phyloP scores from a whole-genome alignment of 2,888 invertebrate genomes.

The Pyrrhia umbra region DNA sequence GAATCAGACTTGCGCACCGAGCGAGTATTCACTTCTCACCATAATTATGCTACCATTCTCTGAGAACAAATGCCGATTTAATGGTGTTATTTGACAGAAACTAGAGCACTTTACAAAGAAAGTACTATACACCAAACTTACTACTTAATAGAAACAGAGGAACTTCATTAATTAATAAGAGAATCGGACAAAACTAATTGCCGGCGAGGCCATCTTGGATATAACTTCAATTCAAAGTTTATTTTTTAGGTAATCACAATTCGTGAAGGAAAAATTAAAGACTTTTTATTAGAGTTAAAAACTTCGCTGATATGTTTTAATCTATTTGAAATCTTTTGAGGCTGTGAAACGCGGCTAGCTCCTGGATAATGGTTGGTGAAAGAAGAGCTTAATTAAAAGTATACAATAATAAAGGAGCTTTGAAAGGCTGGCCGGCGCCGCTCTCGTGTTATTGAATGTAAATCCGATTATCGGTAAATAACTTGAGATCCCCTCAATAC shows the following conservation, averaged over 20 bases:
- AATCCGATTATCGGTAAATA: slow-evolving; percentile 53
- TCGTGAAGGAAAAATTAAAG: slow-evolving; percentile 18
- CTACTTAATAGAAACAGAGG: slow-evolving; percentile 50
- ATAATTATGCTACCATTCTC: too few species aligned
- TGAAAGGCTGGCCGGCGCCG: slow-evolving; percentile 27
- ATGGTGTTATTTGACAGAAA: slow-evolving; percentile 47
- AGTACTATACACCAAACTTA: slow-evolving; percentile 51
- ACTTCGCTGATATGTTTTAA: slow-evolving; percentile 34
- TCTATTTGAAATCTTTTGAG: slow-evolving; percentile 31
- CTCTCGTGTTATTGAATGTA: slow-evolving; percentile 38
- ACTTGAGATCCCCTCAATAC: slow-evolving; percentile 20
- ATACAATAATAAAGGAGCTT: slow-evolving; percentile 49
- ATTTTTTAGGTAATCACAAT: slow-evolving; percentile 22
- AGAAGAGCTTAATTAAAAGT: slow-evolving; percentile 59
- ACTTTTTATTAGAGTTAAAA: slow-evolving; percentile 20
- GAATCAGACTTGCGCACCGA: too few species aligned
- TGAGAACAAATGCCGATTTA: slow-evolving; percentile 35
- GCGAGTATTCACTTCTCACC: too few species aligned
- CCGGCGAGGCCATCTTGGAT: slow-evolving; percentile 11
- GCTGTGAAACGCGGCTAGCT: slow-evolving; percentile 30
- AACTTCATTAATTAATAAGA: slow-evolving; percentile 58
- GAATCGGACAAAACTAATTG: slow-evolving; percentile 49
- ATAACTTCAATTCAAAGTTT: slow-evolving; percentile 26
- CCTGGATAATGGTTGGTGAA: slow-evolving; percentile 33
- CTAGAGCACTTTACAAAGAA: slow-evolving; percentile 45